Percentiles rank a stretch among this genome's conserved stretches.
Evolutionary conservation across 2,888 invertebrate species (phyloP).

Genomic region (Ochropleura leucogaster): DNA sequence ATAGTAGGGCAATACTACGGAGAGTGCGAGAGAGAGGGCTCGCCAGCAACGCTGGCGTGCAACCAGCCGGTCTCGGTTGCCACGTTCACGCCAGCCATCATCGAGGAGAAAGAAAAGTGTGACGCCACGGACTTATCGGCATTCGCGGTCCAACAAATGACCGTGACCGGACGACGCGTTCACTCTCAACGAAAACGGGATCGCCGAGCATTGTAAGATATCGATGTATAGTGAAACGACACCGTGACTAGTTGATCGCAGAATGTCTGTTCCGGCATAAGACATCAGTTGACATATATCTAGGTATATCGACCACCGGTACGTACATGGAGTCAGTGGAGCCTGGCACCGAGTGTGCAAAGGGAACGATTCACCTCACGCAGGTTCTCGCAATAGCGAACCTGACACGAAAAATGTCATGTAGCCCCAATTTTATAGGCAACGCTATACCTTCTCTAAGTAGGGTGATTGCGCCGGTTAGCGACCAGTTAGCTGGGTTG

Average conservation of each 20-base stretch:
- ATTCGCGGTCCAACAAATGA: conserved; percentile 76
- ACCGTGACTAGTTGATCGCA: conserved; percentile 65
- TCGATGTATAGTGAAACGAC: conserved; percentile 68
- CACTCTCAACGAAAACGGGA: conserved; percentile 82
- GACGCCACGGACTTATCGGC: conserved; percentile 74
- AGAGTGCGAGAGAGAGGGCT: conserved; percentile 80
- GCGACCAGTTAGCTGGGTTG: too few relatives aligned
- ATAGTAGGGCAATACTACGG: conserved; percentile 84
- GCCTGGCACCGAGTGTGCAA: conserved; percentile 85
- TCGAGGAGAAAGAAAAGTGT: conserved; percentile 76
- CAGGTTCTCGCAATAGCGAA: conserved; percentile 76
- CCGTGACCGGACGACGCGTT: conserved; percentile 83
- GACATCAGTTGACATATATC: conserved; percentile 70
- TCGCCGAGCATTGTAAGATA: conserved; percentile 70
- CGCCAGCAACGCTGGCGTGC: conserved; percentile 64
- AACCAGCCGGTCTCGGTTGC: conserved; percentile 56
- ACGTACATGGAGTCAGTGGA: conserved; percentile 79
- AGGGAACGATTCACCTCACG: conserved; percentile 80
- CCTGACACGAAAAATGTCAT: conserved; percentile 77
- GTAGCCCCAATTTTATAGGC: conserved; percentile 65
- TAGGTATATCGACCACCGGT: conserved; percentile 78
- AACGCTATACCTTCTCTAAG: conserved; percentile 30
- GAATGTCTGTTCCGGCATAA: conserved; percentile 62
- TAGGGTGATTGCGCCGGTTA: too few relatives aligned
- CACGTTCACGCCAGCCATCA: conserved; percentile 66